Base-by-base conservation (phyloP, 2,113 vertebrate genomes). In the Microcebus ravelobensis region DNA sequence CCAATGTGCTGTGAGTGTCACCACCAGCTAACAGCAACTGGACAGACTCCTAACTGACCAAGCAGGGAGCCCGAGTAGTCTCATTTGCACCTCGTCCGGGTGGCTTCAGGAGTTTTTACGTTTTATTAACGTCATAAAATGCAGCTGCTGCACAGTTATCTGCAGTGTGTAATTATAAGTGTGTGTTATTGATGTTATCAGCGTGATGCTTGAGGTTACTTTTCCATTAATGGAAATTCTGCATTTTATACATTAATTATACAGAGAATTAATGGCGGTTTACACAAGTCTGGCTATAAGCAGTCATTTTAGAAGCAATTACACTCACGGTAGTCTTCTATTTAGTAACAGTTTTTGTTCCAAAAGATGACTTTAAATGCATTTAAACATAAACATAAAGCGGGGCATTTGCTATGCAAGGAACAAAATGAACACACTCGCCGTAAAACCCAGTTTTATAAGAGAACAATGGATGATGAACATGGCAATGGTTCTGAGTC, bases 61-160 rank as follows among this genome's bases (percentile, higher is more conserved):
- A 76, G 61, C 82, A 31, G n/a, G 0, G 7, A 83, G 36, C 6
- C 48, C 70, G 29, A 14, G 15, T 8, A 1, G 63, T 6, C 2
- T 18, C 0, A 3, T 67, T 2, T 52, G 59, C 2, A 1, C 11
- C 59, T 0, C 0, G 7, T 65, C 79, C 29, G 34, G 36, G 63
- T 23, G 14, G 82, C 92, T 74, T 90, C 70, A 21, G 74, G 79
- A 70, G 79, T 17, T 61, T 68, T 84, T 87, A 74, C 39, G 0
- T 67, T 82, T 96, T 95, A 97, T 94, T 63, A 94, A 82, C 7
- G 63, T 82, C 68, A 97, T 97, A 96, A 96, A 96, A 68, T 42
- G 85, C 67, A 70, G 85, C 86, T 88, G 79, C 82, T 71, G 45
- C 45, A 86, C 68, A 65, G 48, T 86, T 59, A 68, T 34, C 85